Evolutionary conservation across 2,113 vertebrate genomes (phyloP).

Genomic region (Vulpes vulpes): DNA sequence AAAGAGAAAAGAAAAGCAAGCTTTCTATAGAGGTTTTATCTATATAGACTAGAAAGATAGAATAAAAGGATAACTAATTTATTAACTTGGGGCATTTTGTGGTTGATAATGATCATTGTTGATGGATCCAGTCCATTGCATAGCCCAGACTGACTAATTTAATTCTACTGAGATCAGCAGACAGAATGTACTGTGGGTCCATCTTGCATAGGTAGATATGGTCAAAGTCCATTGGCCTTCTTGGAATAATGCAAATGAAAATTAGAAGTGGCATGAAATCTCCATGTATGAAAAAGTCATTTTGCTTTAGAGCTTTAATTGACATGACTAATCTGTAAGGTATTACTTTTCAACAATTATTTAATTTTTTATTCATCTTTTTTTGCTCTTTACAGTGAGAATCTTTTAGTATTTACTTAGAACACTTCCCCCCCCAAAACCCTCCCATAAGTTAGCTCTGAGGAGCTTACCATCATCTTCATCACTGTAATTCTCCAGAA

Average conservation of each 20-base stretch:
- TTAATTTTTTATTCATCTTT: not conserved
- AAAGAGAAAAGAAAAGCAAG: not conserved
- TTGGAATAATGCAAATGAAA: not conserved
- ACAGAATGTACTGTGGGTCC: not conserved
- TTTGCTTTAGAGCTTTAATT: conserved; percentile 49
- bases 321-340: not conserved
- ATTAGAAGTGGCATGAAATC: not conserved
- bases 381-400: not conserved
- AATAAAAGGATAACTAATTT: not conserved
- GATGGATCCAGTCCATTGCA: not conserved
- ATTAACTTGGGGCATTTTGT: conserved; percentile 1
- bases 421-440: not conserved
- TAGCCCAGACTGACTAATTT: not conserved
- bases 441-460: not conserved
- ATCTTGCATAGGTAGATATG: not conserved
- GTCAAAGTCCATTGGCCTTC: not conserved
- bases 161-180: not conserved
- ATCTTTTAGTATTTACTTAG: not conserved
- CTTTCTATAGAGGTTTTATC: not conserved
- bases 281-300: not conserved
- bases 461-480: not conserved
- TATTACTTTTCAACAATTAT: not conserved
- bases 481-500: not conserved
- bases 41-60: not conserved
- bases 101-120: not conserved